Percentiles rank a stretch among this genome's conserved stretches.
These are phyloP conservation scores for Enteromius fasciolatus DNA, from an alignment of 2,797 vertebrate species.

Conservation along the genomic window DNA sequence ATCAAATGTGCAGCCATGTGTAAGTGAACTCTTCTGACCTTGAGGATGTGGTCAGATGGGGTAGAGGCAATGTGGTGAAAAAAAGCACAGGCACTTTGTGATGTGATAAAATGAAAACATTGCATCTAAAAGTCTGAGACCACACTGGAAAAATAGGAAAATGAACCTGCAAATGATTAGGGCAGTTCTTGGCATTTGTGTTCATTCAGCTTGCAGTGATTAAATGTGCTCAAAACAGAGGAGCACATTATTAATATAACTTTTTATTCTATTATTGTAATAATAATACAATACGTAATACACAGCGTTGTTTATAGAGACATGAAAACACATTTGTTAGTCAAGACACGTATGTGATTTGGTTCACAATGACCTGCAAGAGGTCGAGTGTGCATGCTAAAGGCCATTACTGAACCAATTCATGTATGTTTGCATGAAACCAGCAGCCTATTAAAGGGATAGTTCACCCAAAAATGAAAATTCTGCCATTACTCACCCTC, in stretches of 20 bases:
- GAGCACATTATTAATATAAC: not conserved
- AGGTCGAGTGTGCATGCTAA: slow-evolving; percentile 5
- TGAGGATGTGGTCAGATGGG: slow-evolving; percentile 54
- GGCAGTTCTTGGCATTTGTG: not conserved
- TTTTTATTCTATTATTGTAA: not conserved
- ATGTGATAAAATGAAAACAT: not conserved
- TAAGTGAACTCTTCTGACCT: slow-evolving; percentile 30
- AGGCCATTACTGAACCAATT: slow-evolving; percentile 10
- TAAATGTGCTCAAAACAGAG: not conserved
- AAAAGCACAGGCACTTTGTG: slow-evolving; percentile 14
- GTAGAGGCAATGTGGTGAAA: slow-evolving; percentile 10
- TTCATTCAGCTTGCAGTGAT: slow-evolving; percentile 10
- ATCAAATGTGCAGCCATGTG: slow-evolving; percentile 32
- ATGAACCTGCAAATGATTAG: not conserved
- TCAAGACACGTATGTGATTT: not conserved
- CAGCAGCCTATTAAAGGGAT: not conserved
- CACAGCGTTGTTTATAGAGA: not conserved
- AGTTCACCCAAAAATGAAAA: not conserved
- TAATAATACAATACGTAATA: not conserved
- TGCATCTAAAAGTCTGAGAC: not conserved
- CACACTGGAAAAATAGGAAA: not conserved
- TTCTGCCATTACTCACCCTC: no score
- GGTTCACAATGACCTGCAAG: slow-evolving; percentile 4
- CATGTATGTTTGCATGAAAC: slow-evolving; percentile 14
- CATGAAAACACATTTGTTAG: not conserved